Conservation (phyloP, 1,140 invertebrate genomes). For the Achatina immaculata region DNA sequence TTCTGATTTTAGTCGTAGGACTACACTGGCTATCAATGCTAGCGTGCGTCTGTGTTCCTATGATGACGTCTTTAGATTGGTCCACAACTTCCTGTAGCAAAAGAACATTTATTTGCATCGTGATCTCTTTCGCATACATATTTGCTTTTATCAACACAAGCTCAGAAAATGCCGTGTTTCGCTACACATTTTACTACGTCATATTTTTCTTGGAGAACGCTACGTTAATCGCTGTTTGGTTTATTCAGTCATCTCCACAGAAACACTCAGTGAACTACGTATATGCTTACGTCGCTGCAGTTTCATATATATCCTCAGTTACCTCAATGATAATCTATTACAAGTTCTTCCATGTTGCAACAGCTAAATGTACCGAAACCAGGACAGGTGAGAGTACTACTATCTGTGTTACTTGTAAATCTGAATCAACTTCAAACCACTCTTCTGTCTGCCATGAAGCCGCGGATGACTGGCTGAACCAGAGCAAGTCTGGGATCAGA, state of each 20-base stretch:
- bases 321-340: slow-evolving; percentile 89
- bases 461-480: slow-evolving; percentile 54
- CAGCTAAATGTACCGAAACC: not conserved
- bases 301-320: slow-evolving; percentile 83
- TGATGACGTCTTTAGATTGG: slow-evolving; percentile 12
- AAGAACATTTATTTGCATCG: slow-evolving; percentile 75
- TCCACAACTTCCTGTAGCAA: not conserved
- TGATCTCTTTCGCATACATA: slow-evolving; percentile 88
- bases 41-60: slow-evolving; percentile 81
- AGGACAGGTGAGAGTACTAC: not conserved
- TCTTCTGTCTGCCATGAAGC: slow-evolving; percentile 41
- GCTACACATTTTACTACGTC: slow-evolving; percentile 89
- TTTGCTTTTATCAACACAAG: slow-evolving; percentile 93
- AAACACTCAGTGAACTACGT: slow-evolving; percentile 49
- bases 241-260: slow-evolving; percentile 60
- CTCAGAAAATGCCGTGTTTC: slow-evolving; percentile 82
- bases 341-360: slow-evolving; percentile 78
- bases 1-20: slow-evolving; percentile 84
- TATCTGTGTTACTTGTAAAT: not conserved
- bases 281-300: slow-evolving; percentile 75
- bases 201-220: slow-evolving; percentile 92
- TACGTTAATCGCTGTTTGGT: slow-evolving; percentile 73
- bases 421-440: not conserved
- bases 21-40: slow-evolving; percentile 89
- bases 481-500: slow-evolving; percentile 52